Percentiles rank a stretch among this genome's conserved stretches.
These are phyloP conservation scores for Adelphocoris suturalis DNA, from an alignment of 2,888 invertebrate genomes.

Conservation along the genomic window DNA sequence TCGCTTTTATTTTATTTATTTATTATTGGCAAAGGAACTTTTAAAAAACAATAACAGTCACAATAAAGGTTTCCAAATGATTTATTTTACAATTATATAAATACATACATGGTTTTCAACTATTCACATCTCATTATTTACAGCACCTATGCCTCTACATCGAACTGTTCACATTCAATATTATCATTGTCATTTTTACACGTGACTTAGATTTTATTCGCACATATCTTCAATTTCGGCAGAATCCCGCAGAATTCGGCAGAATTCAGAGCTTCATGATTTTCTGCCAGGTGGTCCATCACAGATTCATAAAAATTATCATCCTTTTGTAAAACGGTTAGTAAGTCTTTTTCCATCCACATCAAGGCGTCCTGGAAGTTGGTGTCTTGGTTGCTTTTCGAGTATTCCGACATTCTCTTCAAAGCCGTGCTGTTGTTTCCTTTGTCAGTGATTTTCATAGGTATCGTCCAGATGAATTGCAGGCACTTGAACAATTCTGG, in stretches of 20 bases:
- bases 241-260: not conserved
- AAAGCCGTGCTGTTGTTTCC: not conserved
- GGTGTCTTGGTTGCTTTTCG: not conserved
- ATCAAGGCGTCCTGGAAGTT: not conserved
- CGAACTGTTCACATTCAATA: no score
- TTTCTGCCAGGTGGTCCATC: not conserved
- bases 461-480: not conserved
- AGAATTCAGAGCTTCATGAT: not conserved
- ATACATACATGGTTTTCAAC: no score
- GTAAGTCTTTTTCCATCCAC: conserved; percentile 12
- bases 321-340: not conserved
- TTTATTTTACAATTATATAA: no score
- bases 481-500: not conserved
- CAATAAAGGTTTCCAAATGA: no score
- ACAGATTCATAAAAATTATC: not conserved
- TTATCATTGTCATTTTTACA: no score
- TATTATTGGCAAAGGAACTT: no score
- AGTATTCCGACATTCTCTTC: not conserved
- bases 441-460: not conserved
- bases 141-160: no score
- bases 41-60: no score
- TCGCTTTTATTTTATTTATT: no score
- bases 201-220: no score
- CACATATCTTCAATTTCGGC: not conserved
- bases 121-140: no score